Evolutionary conservation across 64 coral and sea anemone species (phyloP), one percentile per base, ranked within the genome.

Genomic region (Exaiptasia diaphana): DNA sequence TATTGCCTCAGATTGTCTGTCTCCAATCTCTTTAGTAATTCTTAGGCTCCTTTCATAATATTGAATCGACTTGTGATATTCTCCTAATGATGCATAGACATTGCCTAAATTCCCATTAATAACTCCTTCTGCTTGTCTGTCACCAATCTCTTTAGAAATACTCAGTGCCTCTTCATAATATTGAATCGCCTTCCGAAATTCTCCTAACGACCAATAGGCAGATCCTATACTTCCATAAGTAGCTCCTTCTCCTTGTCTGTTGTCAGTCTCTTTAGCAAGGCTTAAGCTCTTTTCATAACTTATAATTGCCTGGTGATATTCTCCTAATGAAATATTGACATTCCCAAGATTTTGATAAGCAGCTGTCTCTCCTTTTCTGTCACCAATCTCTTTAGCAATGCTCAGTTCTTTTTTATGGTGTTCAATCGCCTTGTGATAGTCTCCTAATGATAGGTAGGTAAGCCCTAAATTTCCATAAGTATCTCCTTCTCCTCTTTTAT

Each of bases 71-170:
- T 82, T 67, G 18, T 82, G 38, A 49, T 65, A 36, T 44, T 68
- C 43, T 13, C 78, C 78, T 35, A 82, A 44, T 9, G 25, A 15
- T 23, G 18, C 50, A 31, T 82, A 82, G 14, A 67, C n/a, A n/a
- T n/a, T n/a, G n/a, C n/a, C n/a, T n/a, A n/a, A n/a, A n/a, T n/a
- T n/a, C n/a, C n/a, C n/a, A n/a, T n/a, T n/a, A n/a, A n/a, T n/a
- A n/a, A n/a, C n/a, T n/a, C n/a, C n/a, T n/a, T 70, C 62, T 54
- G 20, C 30, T 9, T 71, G 62, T 34, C 70, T 82, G 45, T 82
- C 64, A 4, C 43, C 42, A 4, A 82, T 71, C 30, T 48, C 46
- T 53, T 67, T 48, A 36, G 44, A 46, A 6, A 69, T 69, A 37
- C 55, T 10, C 3, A 82, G 46, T 6, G 62, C 14, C 52, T 68